A percentile compares a stretch with the other conserved stretches of the same genome.
Evolutionary conservation across 1,140 invertebrate genomes (phyloP).

Genomic region (Drosophila pseudoobscura): DNA sequence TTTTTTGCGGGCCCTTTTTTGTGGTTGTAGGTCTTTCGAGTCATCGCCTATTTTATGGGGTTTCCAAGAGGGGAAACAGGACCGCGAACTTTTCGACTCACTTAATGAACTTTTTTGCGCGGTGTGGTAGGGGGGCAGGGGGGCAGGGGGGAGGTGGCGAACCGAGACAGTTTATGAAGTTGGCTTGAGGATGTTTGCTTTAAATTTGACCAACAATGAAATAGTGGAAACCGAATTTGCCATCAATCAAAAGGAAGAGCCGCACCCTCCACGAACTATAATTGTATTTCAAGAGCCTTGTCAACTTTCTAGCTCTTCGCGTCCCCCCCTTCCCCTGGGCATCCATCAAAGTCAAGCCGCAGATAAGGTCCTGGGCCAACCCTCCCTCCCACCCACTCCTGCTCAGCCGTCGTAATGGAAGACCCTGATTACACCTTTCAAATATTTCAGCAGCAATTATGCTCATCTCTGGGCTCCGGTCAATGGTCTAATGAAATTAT

Average conservation of each 20-base stretch:
- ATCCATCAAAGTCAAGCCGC: conserved; percentile 63
- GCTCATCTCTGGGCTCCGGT: conserved; percentile 51
- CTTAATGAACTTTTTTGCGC: conserved; percentile 50
- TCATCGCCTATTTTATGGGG: conserved; percentile 61
- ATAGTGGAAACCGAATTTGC: not conserved
- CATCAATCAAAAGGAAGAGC: conserved; percentile 37
- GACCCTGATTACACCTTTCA: conserved; percentile 63
- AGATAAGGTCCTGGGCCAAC: conserved; percentile 26
- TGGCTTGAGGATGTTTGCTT: not conserved
- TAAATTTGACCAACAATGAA: conserved; percentile 2
- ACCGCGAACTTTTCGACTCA: conserved; percentile 39
- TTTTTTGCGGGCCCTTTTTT: conserved; percentile 23
- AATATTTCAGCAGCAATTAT: conserved; percentile 66
- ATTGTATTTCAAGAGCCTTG: conserved; percentile 40
- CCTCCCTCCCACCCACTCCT: conserved; percentile 19
- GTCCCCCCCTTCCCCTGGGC: conserved; percentile 4
- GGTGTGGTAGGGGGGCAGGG: not conserved
- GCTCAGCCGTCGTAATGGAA: conserved; percentile 29
- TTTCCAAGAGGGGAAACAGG: conserved; percentile 22
- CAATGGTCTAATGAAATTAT: conserved; percentile 82
- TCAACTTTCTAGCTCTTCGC: too few species aligned
- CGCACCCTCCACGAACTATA: conserved; percentile 36
- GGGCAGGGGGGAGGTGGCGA: too few species aligned
- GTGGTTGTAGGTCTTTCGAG: conserved; percentile 36
- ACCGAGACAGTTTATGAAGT: not conserved